A percentile compares a stretch with the other conserved stretches of the same genome.
Evolutionary conservation across 2,888 invertebrate species (phyloP).

Genomic region (Mesoligia furuncula): DNA sequence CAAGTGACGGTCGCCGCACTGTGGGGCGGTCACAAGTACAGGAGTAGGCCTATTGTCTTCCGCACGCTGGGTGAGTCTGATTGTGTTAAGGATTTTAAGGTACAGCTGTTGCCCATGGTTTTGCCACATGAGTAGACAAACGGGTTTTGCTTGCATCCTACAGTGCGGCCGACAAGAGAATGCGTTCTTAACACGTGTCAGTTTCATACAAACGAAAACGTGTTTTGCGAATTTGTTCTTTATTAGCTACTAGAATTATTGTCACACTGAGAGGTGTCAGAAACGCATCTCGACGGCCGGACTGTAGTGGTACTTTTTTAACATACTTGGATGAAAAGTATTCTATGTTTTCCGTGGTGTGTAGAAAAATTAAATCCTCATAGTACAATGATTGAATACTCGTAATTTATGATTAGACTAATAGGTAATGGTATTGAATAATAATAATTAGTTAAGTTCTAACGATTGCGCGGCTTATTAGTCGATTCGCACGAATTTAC

Average conservation of each 20-base stretch:
- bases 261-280: no score
- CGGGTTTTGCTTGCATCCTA: background rate
- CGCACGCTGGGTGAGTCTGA: constrained; percentile 94
- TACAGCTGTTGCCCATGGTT: no score
- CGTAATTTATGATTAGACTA: background rate
- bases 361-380: background rate
- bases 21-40: constrained; percentile 95
- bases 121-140: no score
- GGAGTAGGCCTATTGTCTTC: constrained; percentile 97
- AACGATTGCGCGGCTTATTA: background rate
- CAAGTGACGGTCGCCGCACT: constrained; percentile 96
- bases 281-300: no score
- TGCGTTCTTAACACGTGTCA: background rate
- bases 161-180: background rate
- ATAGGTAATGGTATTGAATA: background rate
- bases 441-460: background rate
- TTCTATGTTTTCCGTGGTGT: background rate
- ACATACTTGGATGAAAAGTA: background rate
- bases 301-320: background rate
- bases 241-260: background rate
- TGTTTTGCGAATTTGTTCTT: background rate
- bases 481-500: no score
- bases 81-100: background rate
- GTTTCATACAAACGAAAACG: background rate
- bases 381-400: background rate